Conservation (phyloP, 1,140 invertebrate species). For the Drosophila pandora region DNA sequence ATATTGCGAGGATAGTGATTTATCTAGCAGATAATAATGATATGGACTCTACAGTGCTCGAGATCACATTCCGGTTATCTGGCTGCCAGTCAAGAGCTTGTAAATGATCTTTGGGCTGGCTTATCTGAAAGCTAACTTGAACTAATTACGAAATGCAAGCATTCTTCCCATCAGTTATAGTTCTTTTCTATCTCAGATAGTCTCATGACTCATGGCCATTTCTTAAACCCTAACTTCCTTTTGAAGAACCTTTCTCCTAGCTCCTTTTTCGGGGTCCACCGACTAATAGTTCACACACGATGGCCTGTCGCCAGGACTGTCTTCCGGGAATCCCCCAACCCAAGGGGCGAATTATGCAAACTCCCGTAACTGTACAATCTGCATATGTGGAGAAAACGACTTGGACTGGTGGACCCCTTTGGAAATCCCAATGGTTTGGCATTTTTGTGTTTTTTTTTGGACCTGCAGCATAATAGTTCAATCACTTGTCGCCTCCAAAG, state of each 20-base stretch:
- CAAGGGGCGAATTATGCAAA: slow-evolving; percentile 30
- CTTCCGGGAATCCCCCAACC: background rate
- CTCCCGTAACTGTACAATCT: slow-evolving; percentile 39
- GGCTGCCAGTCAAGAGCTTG: slow-evolving; percentile 9
- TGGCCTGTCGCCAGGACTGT: background rate
- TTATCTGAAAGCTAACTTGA: slow-evolving; percentile 17
- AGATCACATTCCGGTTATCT: slow-evolving; percentile 40
- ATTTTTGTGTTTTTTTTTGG: slow-evolving; percentile 38
- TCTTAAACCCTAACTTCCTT: slow-evolving; percentile 11
- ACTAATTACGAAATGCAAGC: background rate
- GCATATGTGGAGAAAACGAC: slow-evolving; percentile 43
- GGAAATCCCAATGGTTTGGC: no score
- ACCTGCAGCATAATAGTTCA: slow-evolving; percentile 71
- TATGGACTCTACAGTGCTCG: slow-evolving; percentile 9
- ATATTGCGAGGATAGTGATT: slow-evolving; percentile 50
- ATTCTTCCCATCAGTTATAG: no score
- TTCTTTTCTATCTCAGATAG: no score
- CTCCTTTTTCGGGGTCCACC: slow-evolving; percentile 21
- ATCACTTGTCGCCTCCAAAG: slow-evolving; percentile 74
- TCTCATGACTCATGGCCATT: no score
- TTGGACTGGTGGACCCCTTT: slow-evolving; percentile 1
- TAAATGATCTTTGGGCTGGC: slow-evolving; percentile 35
- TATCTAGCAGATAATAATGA: slow-evolving; percentile 46
- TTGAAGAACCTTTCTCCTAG: slow-evolving; percentile 4
- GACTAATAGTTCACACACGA: slow-evolving; percentile 42